These are phyloP conservation scores for Diaperis boleti DNA, from an alignment of 2,888 invertebrate genomes.

Conservation along the genomic window DNA sequence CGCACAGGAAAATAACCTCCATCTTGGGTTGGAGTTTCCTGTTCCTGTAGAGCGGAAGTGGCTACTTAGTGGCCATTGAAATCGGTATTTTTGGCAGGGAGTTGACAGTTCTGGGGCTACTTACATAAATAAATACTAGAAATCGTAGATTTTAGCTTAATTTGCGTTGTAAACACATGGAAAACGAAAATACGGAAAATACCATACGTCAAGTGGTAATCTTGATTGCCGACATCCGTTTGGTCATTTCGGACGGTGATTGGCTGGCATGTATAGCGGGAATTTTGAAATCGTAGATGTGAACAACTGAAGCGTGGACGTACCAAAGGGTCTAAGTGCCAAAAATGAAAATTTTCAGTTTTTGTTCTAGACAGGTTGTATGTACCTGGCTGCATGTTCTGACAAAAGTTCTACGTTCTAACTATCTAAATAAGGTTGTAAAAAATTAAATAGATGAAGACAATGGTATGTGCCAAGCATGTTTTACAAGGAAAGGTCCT, in stretches of 20 bases:
- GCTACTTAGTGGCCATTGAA: constrained; percentile 52
- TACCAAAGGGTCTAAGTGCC: no score
- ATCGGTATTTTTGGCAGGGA: constrained; percentile 44
- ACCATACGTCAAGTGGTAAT: constrained; percentile 12
- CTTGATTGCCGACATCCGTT: constrained; percentile 12
- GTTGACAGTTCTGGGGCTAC: background rate
- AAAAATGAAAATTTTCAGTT: no score
- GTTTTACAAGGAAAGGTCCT: no score
- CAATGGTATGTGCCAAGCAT: no score
- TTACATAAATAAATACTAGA: background rate
- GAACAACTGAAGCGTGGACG: no score
- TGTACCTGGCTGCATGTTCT: no score
- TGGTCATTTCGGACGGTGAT: background rate
- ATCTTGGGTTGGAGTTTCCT: constrained; percentile 71
- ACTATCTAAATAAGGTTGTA: no score
- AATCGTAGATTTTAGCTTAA: background rate
- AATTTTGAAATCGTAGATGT: background rate
- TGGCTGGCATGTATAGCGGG: background rate
- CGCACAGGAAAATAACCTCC: constrained; percentile 68
- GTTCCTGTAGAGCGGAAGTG: constrained; percentile 72
- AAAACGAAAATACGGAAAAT: background rate
- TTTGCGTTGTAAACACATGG: background rate
- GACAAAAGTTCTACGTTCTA: no score
- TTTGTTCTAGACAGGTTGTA: no score
- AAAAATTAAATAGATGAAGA: no score